A percentile compares a stretch with the other conserved stretches of the same genome.
Evolutionary conservation across 2,113 vertebrate species (phyloP).

Genomic region (Proterorhinus semilunaris): DNA sequence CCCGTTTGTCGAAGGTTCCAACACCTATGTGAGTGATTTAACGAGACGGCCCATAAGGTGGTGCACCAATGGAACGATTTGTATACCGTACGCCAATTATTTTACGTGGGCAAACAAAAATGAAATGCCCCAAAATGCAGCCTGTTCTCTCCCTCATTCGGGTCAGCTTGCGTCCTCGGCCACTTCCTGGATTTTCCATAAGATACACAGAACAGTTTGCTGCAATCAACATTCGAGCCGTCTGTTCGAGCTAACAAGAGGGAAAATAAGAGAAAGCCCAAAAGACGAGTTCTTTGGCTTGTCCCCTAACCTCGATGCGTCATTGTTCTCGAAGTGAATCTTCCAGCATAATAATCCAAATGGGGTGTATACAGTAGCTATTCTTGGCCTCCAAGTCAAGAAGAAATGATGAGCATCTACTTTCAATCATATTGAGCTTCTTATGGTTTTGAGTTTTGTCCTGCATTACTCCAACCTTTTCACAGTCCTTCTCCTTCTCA

Average conservation of each 20-base stretch:
- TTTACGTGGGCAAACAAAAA: conserved; percentile 37
- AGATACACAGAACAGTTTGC: conserved; percentile 37
- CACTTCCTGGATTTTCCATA: conserved; percentile 42
- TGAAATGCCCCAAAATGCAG: conserved; percentile 12
- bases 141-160: conserved; percentile 20
- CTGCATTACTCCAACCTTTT: too few species aligned
- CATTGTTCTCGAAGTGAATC: conserved; percentile 59
- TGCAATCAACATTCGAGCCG: conserved; percentile 48
- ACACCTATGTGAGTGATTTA: conserved; percentile 34
- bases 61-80: conserved; percentile 18
- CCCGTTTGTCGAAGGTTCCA: conserved; percentile 13
- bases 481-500: too few species aligned
- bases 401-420: background rate
- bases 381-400: conserved; percentile 17
- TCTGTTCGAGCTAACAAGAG: conserved; percentile 70
- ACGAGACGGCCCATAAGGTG: conserved; percentile 29
- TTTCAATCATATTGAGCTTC: too few species aligned
- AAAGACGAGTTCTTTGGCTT: conserved; percentile 44
- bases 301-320: conserved; percentile 47
- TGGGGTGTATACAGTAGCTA: conserved; percentile 34
- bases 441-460: too few species aligned
- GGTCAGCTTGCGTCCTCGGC: conserved; percentile 46
- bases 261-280: conserved; percentile 63
- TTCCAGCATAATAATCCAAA: conserved; percentile 59
- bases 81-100: conserved; percentile 58